Evolutionary conservation across 2,113 vertebrate genomes (phyloP).

Genomic region (Nasalis larvatus): DNA sequence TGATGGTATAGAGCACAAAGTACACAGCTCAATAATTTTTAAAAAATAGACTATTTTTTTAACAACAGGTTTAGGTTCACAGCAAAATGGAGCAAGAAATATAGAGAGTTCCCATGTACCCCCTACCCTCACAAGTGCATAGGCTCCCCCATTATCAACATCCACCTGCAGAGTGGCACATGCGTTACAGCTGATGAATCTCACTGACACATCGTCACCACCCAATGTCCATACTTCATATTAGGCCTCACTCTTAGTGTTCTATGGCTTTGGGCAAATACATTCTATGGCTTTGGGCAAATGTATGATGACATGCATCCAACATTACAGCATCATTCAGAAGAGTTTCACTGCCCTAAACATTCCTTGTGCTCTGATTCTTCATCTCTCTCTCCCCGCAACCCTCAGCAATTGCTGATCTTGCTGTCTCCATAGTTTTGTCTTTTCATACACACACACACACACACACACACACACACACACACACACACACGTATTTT

Average conservation of each 20-base stretch:
- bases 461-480: no score
- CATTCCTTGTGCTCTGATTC: neutral
- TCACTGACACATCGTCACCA: fast-evolving
- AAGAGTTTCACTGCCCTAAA: neutral
- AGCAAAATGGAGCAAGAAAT: neutral
- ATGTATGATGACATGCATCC: no score
- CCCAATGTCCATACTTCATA: neutral
- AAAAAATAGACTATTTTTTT: neutral
- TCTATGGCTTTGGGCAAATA: neutral
- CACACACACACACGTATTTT: no score
- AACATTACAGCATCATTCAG: neutral
- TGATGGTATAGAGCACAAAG: neutral
- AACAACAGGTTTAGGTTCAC: neutral
- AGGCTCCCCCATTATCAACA: neutral
- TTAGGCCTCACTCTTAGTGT: neutral
- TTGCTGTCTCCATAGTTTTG: no score
- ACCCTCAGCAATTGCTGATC: neutral
- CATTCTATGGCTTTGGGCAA: neutral
- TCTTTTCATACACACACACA: no score
- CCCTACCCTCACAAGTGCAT: fast-evolving
- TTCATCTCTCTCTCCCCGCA: no score
- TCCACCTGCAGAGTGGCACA: fast-evolving
- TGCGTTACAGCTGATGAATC: fast-evolving
- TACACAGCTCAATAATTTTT: neutral
- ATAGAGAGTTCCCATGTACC: neutral